Conservation (phyloP, 1,140 invertebrate genomes). For the Mamestra configurata region DNA sequence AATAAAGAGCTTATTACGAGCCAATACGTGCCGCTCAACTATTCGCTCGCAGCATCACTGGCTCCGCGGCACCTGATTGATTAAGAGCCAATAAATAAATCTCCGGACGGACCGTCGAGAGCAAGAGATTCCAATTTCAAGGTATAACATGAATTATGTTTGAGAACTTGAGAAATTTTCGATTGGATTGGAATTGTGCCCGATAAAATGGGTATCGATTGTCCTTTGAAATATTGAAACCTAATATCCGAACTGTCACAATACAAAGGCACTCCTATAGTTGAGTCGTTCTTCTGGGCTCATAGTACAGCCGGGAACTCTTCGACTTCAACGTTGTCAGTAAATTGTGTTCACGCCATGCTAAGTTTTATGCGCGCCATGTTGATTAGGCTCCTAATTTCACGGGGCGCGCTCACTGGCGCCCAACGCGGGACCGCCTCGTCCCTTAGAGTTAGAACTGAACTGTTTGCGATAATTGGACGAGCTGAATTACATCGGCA, state of each 20-base stretch:
- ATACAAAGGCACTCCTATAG: no score
- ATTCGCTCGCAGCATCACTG: no score
- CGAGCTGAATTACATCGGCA: not conserved
- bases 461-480: not conserved
- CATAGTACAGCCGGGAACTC: not conserved
- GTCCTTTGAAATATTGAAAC: not conserved
- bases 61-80: no score
- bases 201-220: not conserved
- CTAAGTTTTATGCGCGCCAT: not conserved
- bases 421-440: not conserved
- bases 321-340: not conserved
- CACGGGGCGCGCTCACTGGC: conserved; percentile 18
- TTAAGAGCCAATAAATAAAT: no score
- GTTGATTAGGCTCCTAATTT: conserved; percentile 13
- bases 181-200: not conserved
- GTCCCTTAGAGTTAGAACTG: not conserved
- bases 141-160: not conserved
- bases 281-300: not conserved
- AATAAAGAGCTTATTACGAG: no score
- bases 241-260: not conserved
- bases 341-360: conserved; percentile 30
- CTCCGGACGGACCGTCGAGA: no score
- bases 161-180: not conserved
- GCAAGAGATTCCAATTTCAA: not conserved
- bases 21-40: not conserved